Percentiles rank a stretch among this genome's conserved stretches.
phyloP scores from a whole-genome alignment of 2,797 vertebrate species.

The Rallus crepitans region DNA sequence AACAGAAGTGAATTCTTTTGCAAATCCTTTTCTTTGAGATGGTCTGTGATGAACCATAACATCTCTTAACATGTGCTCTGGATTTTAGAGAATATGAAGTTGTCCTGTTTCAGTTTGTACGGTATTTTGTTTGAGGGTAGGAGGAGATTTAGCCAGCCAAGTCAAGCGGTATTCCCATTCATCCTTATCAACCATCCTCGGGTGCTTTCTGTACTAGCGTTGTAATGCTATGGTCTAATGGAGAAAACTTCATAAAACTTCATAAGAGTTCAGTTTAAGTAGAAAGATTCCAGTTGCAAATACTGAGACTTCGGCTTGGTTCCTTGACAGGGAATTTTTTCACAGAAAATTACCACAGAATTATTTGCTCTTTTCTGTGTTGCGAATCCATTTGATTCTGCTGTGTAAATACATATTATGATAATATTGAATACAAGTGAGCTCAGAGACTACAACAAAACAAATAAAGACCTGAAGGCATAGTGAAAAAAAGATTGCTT shows the following conservation, averaged over 20 bases:
- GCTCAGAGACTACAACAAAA: background rate
- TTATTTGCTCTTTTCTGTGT: background rate
- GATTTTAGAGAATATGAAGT: background rate
- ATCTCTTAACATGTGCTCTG: background rate
- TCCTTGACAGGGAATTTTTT: background rate
- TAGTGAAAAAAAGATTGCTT: background rate
- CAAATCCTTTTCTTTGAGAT: background rate
- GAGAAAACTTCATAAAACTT: background rate
- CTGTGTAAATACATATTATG: background rate
- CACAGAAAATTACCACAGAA: background rate
- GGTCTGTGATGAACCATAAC: background rate
- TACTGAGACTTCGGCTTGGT: background rate
- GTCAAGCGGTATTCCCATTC: background rate
- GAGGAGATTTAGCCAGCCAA: background rate
- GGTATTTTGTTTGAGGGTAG: background rate
- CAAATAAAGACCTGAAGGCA: background rate
- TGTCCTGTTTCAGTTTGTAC: background rate
- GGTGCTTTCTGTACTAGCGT: accelerated
- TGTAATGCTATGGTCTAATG: background rate
- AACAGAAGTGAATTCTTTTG: background rate
- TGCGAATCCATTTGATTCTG: background rate
- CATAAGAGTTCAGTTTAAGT: background rate
- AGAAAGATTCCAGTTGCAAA: background rate
- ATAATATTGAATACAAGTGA: background rate
- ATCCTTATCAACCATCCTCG: accelerated